Evolutionary conservation across 2,888 invertebrate genomes (phyloP), one percentile per base, ranked within the genome.

Genomic region (Caenorhabditis sinica): DNA sequence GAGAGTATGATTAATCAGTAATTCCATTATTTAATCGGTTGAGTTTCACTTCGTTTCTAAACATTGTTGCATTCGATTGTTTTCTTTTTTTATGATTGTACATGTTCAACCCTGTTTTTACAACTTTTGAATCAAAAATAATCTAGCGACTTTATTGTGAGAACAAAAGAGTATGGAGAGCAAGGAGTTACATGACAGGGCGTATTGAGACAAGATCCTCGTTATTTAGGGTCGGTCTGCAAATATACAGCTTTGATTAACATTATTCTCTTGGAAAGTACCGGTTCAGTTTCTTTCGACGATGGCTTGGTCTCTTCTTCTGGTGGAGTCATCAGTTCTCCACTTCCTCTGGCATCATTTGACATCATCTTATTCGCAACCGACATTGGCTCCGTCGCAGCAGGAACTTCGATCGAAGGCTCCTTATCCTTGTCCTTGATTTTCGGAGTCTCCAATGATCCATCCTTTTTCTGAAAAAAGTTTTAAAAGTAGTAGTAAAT

Each of bases 1-100:
- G 86, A 23, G 89, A 88, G 13, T 89, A 87, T 69, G 86, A 88
- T 71, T 89, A 76, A 85, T 36, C n/a, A n/a, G n/a, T n/a, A n/a
- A n/a, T n/a, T n/a, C n/a, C 40, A 49, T 49, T n/a, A 5, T 40
- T 8, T 23, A 23, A 56, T 56, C 15, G 53, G 23, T 56, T 28
- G 53, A 56, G 6, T 56, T 56, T 8, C 58, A 8, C 25, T 53
- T 61, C 43, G 45, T 58, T 30, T 28, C 25, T 63, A 20, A 23
- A 36, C 9, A n/a, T n/a, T n/a, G n/a, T n/a, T 49, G 33, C 58
- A 8, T 20, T 65, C 33, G 0, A 33, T 63, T 56, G 71, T 36
- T 53, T 74, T 74, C 74, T 8, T 36, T 30, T 45, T n/a, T n/a
- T n/a, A n/a, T n/a, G n/a, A n/a, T n/a, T n/a, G n/a, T n/a, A n/a